Evolutionary conservation across 2,888 invertebrate genomes (phyloP), one percentile per base, ranked within the genome.

Genomic region (Agonum fuliginosum): DNA sequence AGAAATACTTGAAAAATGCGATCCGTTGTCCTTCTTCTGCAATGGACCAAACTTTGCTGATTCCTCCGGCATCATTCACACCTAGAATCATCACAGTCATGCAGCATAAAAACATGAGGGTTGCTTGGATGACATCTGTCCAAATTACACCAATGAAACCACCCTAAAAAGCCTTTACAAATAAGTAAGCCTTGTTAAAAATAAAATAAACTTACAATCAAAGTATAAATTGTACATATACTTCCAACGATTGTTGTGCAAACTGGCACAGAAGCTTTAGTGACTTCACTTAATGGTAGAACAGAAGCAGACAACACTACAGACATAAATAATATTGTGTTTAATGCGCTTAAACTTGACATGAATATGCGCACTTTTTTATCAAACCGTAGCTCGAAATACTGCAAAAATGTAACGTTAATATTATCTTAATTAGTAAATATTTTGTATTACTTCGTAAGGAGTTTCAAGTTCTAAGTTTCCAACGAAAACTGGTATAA

Each of bases 201-300:
- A 8, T 19, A 51, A 6, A 2, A 1, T 14, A 51, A 10, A 70
- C 70, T 46, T 70, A 70, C 70, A 22, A 70, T 46, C n/a, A 27
- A 46, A 2, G 70, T 70, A 24, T 70, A 70, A 14, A 70, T 46
- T 6, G 46, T 70, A 48, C 70, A 70, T 24, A 70, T 70, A 6
- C 8, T 20, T 20, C 70, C 70, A 22, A 70, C 46, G 24, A 24
- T 3, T 12, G 70, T 46, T 2, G 70, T 70, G 17, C 70, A 70
- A 1, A 70, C 0, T 1, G 22, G 1, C 6, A 70, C 12, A 12
- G 70, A 24, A 46, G 22, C 14, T 17, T 70, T 43, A 46, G 70
- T 70, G 3, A 17, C 22, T 24, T 70, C 24, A 12, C 70, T 70
- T 3, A 70, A 14, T 2, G 46, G 14, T n/a, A 70, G 1, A 5